These are phyloP conservation scores for Drosophila pseudotakahashii DNA, from an alignment of 2,888 invertebrate species.

Conservation along the genomic window DNA sequence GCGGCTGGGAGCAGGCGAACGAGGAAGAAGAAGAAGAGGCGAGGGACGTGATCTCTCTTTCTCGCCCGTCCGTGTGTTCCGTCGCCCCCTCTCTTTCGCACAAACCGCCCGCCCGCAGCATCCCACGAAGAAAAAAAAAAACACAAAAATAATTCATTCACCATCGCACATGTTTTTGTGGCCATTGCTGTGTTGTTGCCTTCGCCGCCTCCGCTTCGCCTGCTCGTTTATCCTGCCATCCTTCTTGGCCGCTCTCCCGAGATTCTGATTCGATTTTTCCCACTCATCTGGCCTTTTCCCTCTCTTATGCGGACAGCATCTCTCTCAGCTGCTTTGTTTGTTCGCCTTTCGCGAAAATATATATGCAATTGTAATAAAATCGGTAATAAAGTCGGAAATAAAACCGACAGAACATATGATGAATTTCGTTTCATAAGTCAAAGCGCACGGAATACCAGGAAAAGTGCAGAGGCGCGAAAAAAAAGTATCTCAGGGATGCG, in stretches of 20 bases:
- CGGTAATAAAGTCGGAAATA: conserved; percentile 54
- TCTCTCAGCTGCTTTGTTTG: conserved; percentile 66
- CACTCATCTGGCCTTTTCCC: conserved; percentile 21
- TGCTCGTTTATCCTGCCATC: conserved; percentile 72
- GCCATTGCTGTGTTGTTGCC: conserved; percentile 40
- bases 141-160: conserved; percentile 59
- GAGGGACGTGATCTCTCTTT: conserved; percentile 64
- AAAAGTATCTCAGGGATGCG: conserved; percentile 31
- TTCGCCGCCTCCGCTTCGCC: conserved; percentile 61
- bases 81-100: conserved; percentile 29
- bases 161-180: conserved; percentile 74
- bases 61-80: conserved; percentile 43
- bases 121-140: conserved; percentile 24
- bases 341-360: conserved; percentile 3
- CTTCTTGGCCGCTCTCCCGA: conserved; percentile 57
- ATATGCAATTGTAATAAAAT: conserved; percentile 32
- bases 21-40: conserved; percentile 19
- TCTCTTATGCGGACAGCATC: conserved; percentile 33
- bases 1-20: conserved; percentile 21
- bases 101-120: conserved; percentile 40
- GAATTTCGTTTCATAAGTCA: conserved; percentile 22
- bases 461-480: conserved; percentile 20
- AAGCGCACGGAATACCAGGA: not conserved
- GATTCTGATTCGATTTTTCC: conserved; percentile 75
- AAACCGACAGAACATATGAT: conserved; percentile 56